Conservation (phyloP, 2,113 vertebrate genomes). For the Cyprinodon variegatus region DNA sequence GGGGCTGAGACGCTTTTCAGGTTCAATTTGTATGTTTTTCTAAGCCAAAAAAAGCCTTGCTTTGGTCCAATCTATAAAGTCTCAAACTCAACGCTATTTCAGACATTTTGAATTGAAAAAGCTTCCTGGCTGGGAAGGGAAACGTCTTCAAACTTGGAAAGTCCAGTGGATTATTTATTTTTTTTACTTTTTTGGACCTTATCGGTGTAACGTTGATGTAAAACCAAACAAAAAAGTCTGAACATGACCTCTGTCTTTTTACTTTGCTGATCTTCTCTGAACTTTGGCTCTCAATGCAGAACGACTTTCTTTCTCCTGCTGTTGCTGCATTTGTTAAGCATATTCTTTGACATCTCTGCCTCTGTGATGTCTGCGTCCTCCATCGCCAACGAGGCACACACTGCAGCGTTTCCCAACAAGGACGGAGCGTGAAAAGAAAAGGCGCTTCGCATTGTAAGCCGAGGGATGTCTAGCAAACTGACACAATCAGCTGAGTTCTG, state of each 20-base stretch:
- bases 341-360: conserved; percentile 27
- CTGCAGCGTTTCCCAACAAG: conserved; percentile 12
- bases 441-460: conserved; percentile 20
- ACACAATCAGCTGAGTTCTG: conserved; percentile 22
- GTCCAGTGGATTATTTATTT: too few species aligned
- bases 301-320: conserved; percentile 9
- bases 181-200: not conserved
- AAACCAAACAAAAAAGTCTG: not conserved
- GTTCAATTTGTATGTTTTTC: too few species aligned
- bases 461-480: conserved; percentile 30
- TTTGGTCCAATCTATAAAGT: too few species aligned
- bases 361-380: conserved; percentile 26
- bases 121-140: too few species aligned
- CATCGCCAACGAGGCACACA: conserved; percentile 5
- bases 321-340: not conserved
- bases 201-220: not conserved
- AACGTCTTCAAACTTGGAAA: too few species aligned
- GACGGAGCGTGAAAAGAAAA: conserved; percentile 6
- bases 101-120: too few species aligned
- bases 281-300: conserved; percentile 7
- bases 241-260: not conserved
- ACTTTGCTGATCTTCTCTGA: not conserved
- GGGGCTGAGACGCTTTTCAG: too few species aligned
- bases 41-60: too few species aligned
- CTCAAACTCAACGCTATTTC: too few species aligned